Evolutionary conservation across 2,888 invertebrate genomes (phyloP).

Genomic region (Oligia strigilis): DNA sequence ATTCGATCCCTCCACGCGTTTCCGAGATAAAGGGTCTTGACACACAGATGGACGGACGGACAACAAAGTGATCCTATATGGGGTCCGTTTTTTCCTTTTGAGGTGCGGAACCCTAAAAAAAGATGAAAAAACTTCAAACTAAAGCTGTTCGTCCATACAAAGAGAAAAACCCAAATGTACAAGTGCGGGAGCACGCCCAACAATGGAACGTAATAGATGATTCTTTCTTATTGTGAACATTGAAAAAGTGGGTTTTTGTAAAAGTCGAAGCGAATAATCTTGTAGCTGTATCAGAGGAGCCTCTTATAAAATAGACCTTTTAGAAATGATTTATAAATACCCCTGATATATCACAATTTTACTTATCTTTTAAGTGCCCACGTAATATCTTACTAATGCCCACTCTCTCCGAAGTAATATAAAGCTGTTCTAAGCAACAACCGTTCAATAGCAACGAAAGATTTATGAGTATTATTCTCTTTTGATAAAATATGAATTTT

Average conservation of each 20-base stretch:
- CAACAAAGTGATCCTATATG: too few species aligned
- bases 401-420: constrained; percentile 44
- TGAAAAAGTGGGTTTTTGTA: constrained; percentile 75
- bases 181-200: constrained; percentile 68
- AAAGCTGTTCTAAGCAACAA: constrained; percentile 52
- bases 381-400: constrained; percentile 32
- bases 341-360: constrained; percentile 10
- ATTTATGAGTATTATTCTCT: constrained; percentile 67
- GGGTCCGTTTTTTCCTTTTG: too few species aligned
- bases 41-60: too few species aligned
- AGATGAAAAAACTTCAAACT: constrained; percentile 58
- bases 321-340: constrained; percentile 18
- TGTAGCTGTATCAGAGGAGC: constrained; percentile 49
- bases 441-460: constrained; percentile 58
- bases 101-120: not conserved
- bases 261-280: constrained; percentile 76
- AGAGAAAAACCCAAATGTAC: constrained; percentile 70
- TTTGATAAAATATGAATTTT: constrained; percentile 67
- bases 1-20: too few species aligned
- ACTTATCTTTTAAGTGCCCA: constrained; percentile 15
- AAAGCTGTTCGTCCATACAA: constrained; percentile 65
- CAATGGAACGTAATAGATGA: constrained; percentile 81
- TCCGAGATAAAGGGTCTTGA: too few species aligned
- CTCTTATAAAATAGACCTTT: constrained; percentile 35
- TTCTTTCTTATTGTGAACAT: constrained; percentile 77